Conservation (phyloP, 2,113 vertebrate genomes). For the Axis porcinus region DNA sequence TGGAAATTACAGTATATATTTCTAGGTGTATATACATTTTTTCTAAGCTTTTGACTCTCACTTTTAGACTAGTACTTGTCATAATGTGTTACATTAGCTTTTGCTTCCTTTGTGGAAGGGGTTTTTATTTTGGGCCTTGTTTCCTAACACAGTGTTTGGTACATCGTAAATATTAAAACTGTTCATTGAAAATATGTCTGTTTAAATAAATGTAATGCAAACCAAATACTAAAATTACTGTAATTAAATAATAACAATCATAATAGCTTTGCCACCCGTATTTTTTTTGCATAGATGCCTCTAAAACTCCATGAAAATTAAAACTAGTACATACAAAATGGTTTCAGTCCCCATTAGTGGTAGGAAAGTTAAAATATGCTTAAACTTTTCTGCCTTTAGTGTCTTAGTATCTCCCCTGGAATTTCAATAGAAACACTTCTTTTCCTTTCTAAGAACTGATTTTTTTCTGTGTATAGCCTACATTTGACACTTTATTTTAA, state of each 20-base stretch:
- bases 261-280: background rate
- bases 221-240: background rate
- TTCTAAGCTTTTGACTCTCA: background rate
- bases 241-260: background rate
- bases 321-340: background rate
- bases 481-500: background rate
- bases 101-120: background rate
- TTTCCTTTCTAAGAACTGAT: background rate
- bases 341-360: background rate
- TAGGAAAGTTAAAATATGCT: conserved; percentile 1
- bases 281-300: background rate
- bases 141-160: background rate
- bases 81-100: background rate
- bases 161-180: background rate
- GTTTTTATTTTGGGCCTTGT: background rate
- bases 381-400: background rate
- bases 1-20: background rate
- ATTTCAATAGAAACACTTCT: background rate
- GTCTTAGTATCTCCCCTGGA: background rate
- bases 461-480: background rate
- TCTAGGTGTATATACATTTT: background rate
- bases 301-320: background rate
- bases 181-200: background rate
- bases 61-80: background rate
- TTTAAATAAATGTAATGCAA: background rate